phyloP scores from a whole-genome alignment of 2,113 vertebrate species.

The Varanus komodoensis region DNA sequence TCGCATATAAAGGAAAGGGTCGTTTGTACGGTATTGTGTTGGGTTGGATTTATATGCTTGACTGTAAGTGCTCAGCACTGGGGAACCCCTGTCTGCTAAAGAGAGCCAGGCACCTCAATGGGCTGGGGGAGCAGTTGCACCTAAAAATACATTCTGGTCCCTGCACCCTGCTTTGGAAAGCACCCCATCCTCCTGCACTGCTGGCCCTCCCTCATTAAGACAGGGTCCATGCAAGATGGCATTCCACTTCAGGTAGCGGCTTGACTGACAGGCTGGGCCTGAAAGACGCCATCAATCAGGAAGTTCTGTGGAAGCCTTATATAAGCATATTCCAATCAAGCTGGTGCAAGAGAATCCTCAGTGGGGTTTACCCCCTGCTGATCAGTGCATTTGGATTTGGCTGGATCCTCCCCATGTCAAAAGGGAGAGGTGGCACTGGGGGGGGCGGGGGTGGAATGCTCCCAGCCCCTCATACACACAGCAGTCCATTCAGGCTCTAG shows the following conservation, averaged over 20 bases:
- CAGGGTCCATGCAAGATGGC: too few species aligned
- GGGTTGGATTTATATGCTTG: background rate
- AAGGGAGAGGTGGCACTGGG: too few species aligned
- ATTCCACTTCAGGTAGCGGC: too few species aligned
- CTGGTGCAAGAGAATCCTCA: background rate
- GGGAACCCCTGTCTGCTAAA: background rate
- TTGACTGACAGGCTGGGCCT: background rate
- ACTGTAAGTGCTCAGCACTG: too few species aligned
- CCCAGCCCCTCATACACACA: background rate
- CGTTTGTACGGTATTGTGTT: too few species aligned
- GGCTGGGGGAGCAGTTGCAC: background rate
- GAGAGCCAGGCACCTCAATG: background rate
- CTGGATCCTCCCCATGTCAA: background rate
- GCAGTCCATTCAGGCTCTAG: background rate
- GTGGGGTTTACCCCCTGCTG: too few species aligned
- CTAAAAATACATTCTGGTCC: background rate
- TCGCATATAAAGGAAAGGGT: background rate
- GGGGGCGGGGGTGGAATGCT: accelerated
- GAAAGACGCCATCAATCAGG: background rate
- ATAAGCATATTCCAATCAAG: background rate
- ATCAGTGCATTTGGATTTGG: background rate
- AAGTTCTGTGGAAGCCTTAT: background rate
- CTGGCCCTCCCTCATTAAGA: background rate
- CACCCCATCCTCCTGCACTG: background rate
- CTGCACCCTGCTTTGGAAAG: background rate